A percentile compares a stretch with the other conserved stretches of the same genome.
Conservation (phyloP, 64 coral and sea anemone species). For the Stichodactyla helianthus region DNA sequence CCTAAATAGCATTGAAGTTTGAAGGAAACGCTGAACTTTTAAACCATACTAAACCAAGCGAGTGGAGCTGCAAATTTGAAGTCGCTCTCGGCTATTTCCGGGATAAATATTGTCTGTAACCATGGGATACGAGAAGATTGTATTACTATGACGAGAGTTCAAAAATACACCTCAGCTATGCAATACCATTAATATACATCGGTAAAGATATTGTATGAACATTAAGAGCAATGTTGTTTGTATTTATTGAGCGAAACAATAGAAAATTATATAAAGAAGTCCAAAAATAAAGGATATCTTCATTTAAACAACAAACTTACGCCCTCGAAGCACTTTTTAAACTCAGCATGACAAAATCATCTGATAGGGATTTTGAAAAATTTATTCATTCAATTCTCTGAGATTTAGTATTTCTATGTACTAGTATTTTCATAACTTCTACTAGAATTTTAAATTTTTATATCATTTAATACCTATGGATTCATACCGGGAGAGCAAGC, state of each 20-base stretch:
- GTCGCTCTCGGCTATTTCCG: neutral
- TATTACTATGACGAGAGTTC: neutral
- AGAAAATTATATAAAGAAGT: neutral
- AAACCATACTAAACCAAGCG: neutral
- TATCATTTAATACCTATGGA: neutral
- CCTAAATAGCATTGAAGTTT: neutral
- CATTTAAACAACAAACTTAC: neutral
- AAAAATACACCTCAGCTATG: neutral
- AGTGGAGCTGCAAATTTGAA: neutral
- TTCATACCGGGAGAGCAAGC: neutral
- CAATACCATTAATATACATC: neutral
- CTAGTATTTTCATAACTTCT: neutral
- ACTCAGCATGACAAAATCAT: neutral
- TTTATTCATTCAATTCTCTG: neutral
- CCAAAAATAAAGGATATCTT: neutral
- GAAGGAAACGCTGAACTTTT: neutral
- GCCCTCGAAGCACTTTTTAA: neutral
- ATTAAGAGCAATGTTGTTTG: neutral
- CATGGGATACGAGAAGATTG: neutral
- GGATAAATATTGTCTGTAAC: neutral
- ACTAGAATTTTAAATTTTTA: neutral
- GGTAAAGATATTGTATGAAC: neutral
- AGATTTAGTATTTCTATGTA: neutral
- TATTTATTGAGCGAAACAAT: neutral
- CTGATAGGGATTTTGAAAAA: neutral